Evolutionary conservation across 2,888 invertebrate genomes (phyloP).

Genomic region (Synergus itoensis): DNA sequence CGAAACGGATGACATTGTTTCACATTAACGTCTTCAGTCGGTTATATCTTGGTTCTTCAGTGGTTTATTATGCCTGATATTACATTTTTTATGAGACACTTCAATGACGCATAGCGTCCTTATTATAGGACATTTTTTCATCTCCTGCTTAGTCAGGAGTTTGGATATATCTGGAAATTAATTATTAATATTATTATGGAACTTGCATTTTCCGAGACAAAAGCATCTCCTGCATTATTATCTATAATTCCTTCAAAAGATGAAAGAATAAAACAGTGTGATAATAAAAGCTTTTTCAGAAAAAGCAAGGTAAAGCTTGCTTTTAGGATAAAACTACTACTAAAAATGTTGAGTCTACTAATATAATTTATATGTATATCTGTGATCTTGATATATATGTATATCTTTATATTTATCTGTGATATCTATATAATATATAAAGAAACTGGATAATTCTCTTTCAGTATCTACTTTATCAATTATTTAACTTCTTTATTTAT

Average conservation of each 20-base stretch:
- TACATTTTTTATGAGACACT: conserved; percentile 34
- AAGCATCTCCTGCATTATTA: conserved; percentile 66
- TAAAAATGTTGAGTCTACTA: too few relatives aligned
- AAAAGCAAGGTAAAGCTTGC: not conserved
- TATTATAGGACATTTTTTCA: conserved; percentile 12
- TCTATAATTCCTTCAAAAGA: conserved; percentile 63
- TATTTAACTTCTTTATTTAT: too few relatives aligned
- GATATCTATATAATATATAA: too few relatives aligned
- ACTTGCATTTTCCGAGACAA: conserved; percentile 63
- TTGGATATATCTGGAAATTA: conserved; percentile 64
- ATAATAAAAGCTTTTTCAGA: conserved; percentile 60
- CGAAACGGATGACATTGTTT: conserved; percentile 11
- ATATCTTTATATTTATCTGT: too few relatives aligned
- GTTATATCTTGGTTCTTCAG: not conserved
- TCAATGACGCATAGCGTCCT: not conserved
- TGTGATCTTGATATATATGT: too few relatives aligned
- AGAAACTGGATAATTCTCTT: too few relatives aligned
- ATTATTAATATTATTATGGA: conserved; percentile 60
- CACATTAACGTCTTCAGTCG: conserved; percentile 7
- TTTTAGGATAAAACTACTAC: too few relatives aligned
- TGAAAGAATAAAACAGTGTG: conserved; percentile 64
- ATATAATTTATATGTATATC: too few relatives aligned
- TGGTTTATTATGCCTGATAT: conserved; percentile 25
- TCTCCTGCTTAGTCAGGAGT: conserved; percentile 23
- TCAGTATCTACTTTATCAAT: too few relatives aligned